A percentile compares a stretch with the other conserved stretches of the same genome.
Conservation (phyloP, 2,797 vertebrate species). For the Oreochromis grahami region DNA sequence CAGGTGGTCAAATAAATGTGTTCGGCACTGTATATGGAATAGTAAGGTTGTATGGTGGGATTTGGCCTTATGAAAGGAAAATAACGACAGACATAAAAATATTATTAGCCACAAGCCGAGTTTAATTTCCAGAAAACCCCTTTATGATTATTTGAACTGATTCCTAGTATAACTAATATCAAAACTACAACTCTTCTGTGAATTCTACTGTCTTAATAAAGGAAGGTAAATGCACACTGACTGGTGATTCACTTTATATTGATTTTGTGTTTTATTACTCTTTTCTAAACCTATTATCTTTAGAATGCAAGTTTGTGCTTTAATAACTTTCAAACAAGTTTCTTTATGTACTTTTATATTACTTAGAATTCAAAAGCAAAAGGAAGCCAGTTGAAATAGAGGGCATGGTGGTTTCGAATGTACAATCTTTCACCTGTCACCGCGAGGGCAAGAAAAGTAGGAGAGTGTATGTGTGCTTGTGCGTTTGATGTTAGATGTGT, state of each 20-base stretch:
- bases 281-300: background rate
- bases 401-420: background rate
- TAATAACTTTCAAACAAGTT: background rate
- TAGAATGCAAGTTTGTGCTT: background rate
- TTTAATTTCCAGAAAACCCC: background rate
- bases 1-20: background rate
- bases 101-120: background rate
- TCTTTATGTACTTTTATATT: background rate
- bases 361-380: background rate
- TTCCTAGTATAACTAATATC: background rate
- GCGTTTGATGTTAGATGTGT: background rate
- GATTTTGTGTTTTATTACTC: background rate
- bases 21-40: background rate
- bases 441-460: background rate
- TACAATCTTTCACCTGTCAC: background rate
- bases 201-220: background rate
- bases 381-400: background rate
- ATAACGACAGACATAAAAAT: background rate
- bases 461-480: background rate
- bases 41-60: background rate
- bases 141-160: background rate
- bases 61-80: background rate
- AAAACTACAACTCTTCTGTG: background rate
- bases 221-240: background rate
- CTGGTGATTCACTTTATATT: background rate